Evolutionary conservation across 2,797 vertebrate species (phyloP), one percentile per base, ranked within the genome.

Genomic region (Melanotaenia boesemani): DNA sequence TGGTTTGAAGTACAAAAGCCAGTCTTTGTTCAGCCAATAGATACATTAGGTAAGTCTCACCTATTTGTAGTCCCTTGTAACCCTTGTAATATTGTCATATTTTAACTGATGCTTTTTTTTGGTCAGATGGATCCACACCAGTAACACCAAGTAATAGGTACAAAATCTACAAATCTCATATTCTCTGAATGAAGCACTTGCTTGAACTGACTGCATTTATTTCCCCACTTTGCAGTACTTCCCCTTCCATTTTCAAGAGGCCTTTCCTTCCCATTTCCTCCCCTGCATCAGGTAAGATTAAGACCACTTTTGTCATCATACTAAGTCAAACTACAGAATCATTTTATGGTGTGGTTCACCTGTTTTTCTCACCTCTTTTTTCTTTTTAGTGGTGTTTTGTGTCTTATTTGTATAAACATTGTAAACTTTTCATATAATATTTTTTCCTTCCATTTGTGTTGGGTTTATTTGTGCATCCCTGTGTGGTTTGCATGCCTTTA

Each of bases 1-100:
- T 98, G 96, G 94, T 98, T 98, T 71, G 97, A 97, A 87, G 93
- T 97, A 32, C 90, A 84, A 72, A 96, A 91, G 75, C 97, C 97
- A 0, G 96, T 97, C 63, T 97, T 98, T 65, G 97, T 98, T 79
- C 95, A 95, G 67, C 95, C 96, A 36, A 66, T 94, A 22, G 88
- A 94, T 80, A 80, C 84, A 0, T 76, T 86, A 67, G 92, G 94
- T 96, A 82, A 72, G 89, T 64, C 18, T 72, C n/a, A 26, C n/a
- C 0, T 4, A 30, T 62, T 71, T 67, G 13, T 13, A 0, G 10
- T 63, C 16, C 6, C 44, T 22, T 64, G 8, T 62, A 22, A 75
- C 34, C 22, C 6, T 20, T 54, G 15, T 41, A 20, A 50, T 44
- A 44, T 41, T 41, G 39, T 44, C 6, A 30, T 52, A 37, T 2